Evolutionary conservation across 2,797 vertebrate species (phyloP), one percentile per base, ranked within the genome.

Genomic region (Poeciliopsis turneri): DNA sequence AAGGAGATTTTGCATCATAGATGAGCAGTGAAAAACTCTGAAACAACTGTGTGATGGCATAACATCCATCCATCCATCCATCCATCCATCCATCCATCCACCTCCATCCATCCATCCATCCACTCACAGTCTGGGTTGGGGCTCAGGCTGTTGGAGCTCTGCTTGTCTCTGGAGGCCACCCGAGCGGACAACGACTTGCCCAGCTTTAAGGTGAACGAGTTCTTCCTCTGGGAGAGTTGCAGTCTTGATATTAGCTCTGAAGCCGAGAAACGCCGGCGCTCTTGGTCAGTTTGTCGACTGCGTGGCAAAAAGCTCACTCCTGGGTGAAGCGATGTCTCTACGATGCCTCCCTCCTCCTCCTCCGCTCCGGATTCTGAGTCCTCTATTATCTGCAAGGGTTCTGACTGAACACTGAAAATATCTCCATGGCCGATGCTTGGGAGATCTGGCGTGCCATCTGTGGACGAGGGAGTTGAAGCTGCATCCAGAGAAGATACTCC

Each of bases 171-270:
- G 49, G 95, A 92, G 72, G 93, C 83, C 0, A 95, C 95, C 30
- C 96, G 95, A 59, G 96, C 95, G 4, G 96, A 96, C 15, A 96
- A 92, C 0, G 96, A 97, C 81, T 97, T 96, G 61, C 97, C 97
- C 81, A 97, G 92, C 84, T 96, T 96, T 82, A 97, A 86, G 10
- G 97, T 96, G 87, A 97, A 97, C 46, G 96, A 96, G 92, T 90
- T 96, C 87, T 96, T 96, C 76, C 94, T 95, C 72, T 97, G 97
- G 8, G 96, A 96, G 45, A 97, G 95, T 91, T 98, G 97, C 47
- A 98, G 94, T 75, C 97, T 94, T 15, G 96, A 97, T 90, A 98
- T 97, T 43, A 98, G 95, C 77, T 97, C 97, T 0, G 97, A 97
- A 18, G 97, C 97, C 0, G 97, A 98, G 95, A 97, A 97, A 25